Evolutionary conservation across 1,140 invertebrate genomes (phyloP).

Genomic region (Hydropsyche tenuis): DNA sequence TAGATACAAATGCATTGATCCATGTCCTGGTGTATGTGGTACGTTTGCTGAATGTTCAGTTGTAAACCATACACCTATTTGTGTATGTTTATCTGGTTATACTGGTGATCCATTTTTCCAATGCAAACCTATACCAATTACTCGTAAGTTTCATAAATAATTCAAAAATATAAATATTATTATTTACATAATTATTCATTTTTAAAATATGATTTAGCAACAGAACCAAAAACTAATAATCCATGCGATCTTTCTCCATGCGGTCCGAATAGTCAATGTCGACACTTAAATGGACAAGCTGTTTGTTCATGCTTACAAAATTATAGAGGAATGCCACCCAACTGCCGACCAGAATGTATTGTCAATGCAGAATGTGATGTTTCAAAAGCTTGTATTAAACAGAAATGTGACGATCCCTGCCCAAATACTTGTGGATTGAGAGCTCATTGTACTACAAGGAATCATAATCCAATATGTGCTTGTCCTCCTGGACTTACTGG

Average conservation of each 20-base stretch:
- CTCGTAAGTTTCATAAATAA: too few species aligned
- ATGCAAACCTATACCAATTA: slow-evolving; percentile 67
- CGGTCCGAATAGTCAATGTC: slow-evolving; percentile 79
- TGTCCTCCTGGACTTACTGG: slow-evolving; percentile 75
- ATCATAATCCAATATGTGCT: slow-evolving; percentile 73
- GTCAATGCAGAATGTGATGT: slow-evolving; percentile 76
- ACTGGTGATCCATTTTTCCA: slow-evolving; percentile 82
- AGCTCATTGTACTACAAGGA: slow-evolving; percentile 73
- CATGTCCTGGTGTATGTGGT: slow-evolving; percentile 77
- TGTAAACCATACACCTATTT: slow-evolving; percentile 76
- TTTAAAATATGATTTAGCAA: slow-evolving; percentile 56
- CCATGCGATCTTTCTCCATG: slow-evolving; percentile 79
- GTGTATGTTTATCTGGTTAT: slow-evolving; percentile 74
- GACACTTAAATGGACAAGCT: slow-evolving; percentile 72
- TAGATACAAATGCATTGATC: slow-evolving; percentile 78
- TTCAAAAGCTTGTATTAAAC: slow-evolving; percentile 75
- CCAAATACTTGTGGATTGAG: slow-evolving; percentile 76
- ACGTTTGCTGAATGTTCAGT: slow-evolving; percentile 76
- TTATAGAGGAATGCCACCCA: slow-evolving; percentile 75
- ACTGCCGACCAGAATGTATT: slow-evolving; percentile 78
- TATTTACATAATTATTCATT: too few species aligned
- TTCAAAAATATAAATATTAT: too few species aligned
- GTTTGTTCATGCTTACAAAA: slow-evolving; percentile 76
- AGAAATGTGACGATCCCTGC: slow-evolving; percentile 83
- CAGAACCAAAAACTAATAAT: slow-evolving; percentile 65